Base-by-base conservation (phyloP, 2,797 vertebrate genomes). In the Telmatherina bonti region DNA sequence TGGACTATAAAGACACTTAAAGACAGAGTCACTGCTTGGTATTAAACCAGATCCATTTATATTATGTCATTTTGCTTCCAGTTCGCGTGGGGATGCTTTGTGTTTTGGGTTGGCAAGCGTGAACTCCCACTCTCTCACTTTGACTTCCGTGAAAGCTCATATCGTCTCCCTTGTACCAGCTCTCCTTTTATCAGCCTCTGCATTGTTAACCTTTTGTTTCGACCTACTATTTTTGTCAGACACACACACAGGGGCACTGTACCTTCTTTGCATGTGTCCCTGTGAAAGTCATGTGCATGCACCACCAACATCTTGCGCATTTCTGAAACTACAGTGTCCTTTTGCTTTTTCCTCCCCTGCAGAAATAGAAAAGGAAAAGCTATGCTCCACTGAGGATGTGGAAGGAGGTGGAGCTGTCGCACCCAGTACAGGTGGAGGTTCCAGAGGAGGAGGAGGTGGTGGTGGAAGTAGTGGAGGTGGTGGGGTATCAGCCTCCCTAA, bases 401-500 rank as follows among this genome's bases (percentile, higher is more conserved):
- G 91, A 91, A 36, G 84, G 79, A 43, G 84, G 84, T 7, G 88
- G 73, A 36, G 86, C 76, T 0, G 91, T 60, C 2, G 81, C 79
- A 47, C 82, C 78, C 67, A 89, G 71, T 15, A 60, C 51, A n/a
- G 90, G 81, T 13, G 91, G 83, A 56, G 91, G 70, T 22, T 70
- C 84, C 0, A 74, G 86, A 67, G 89, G 85, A 55, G 71, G 76
- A 2, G 70, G 68, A 0, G 84, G 72, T 0, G 79, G 71, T 0
- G 72, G 80, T 0, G 82, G 67, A 0, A 47, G 78, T 0, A 82
- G 83, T 0, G 83, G 84, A 0, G 83, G 79, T 79, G 84, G 95
- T 86, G 93, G 95, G 85, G 96, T 96, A 16, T 98, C 97, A 0
- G 97, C 98, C 89, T 98, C 97, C 74, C 94, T 99, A 78, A 98